Evolutionary conservation across 2,888 invertebrate genomes (phyloP), one percentile per base, ranked within the genome.

Genomic region (Diarsia dahlii): DNA sequence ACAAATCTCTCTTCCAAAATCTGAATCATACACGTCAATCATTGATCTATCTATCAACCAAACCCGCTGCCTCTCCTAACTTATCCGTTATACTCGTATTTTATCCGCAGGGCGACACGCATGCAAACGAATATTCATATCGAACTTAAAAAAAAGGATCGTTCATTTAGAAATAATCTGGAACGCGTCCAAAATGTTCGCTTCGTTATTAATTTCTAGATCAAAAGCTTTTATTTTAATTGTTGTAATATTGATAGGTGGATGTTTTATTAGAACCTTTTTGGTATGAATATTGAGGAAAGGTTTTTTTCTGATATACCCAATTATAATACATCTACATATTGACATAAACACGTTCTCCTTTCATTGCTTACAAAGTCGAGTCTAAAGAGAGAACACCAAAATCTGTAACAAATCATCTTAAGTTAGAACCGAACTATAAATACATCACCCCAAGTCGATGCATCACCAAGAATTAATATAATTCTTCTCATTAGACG

Each of bases 121-220:
- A 93, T 93, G 93, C 90, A 91, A 92, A 92, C 94, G 93, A 95
- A 95, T 94, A 95, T 94, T 95, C 94, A 94, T 95, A 94, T 93
- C 91, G 88, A 89, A 89, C 91, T 92, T 91, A 90, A 90, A 90
- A 89, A 89, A 88, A 88, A 88, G 81, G 87, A 80, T 81, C 91
- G 84, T 90, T 92, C 92, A 92, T 93, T 94, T 92, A 91, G 87
- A 93, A 93, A 91, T 88, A 94, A 92, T 92, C 93, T 95, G 95
- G 95, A 94, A 88, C 87, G 88, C 86, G 83, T 94, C 95, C 95
- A 95, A 94, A 90, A 89, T 87, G 87, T 84, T 82, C 88, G 82
- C 87, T 79, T 85, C 89, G 86, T 93, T 92, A 93, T 94, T 91
- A 91, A 91, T 90, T 91, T 89, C 83, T 91, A 91, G 91, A 91